Conservation (phyloP, 2,113 vertebrate genomes). For the Calyptomena viridis region DNA sequence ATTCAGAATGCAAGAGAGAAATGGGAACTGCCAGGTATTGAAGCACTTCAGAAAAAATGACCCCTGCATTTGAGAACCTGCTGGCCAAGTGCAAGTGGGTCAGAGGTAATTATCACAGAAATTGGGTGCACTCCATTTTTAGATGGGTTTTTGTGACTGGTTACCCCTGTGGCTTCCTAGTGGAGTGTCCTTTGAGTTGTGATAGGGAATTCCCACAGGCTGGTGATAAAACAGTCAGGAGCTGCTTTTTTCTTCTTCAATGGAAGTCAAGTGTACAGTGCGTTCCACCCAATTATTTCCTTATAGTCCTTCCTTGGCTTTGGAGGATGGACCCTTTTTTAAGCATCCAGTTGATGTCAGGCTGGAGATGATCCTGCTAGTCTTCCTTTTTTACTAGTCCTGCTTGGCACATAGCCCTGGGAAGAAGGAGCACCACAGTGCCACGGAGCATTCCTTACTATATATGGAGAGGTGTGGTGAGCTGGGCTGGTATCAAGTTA, state of each 20-base stretch:
- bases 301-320: background rate
- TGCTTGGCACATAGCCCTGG: background rate
- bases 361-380: background rate
- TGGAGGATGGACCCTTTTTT: background rate
- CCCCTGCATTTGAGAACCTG: background rate
- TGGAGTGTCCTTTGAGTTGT: background rate
- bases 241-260: background rate
- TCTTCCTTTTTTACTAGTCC: background rate
- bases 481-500: background rate
- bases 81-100: background rate
- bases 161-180: background rate
- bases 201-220: background rate
- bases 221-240: background rate
- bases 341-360: background rate
- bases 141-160: background rate
- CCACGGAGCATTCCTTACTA: constrained; percentile 46
- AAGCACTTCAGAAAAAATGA: background rate
- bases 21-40: background rate
- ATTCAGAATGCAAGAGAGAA: background rate
- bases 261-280: background rate
- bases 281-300: background rate
- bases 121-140: background rate
- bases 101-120: background rate
- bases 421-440: background rate
- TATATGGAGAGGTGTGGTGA: constrained; percentile 20